A percentile compares a stretch with the other conserved stretches of the same genome.
phyloP scores from a whole-genome alignment of 2,113 vertebrate genomes.

The Tautogolabrus adspersus region DNA sequence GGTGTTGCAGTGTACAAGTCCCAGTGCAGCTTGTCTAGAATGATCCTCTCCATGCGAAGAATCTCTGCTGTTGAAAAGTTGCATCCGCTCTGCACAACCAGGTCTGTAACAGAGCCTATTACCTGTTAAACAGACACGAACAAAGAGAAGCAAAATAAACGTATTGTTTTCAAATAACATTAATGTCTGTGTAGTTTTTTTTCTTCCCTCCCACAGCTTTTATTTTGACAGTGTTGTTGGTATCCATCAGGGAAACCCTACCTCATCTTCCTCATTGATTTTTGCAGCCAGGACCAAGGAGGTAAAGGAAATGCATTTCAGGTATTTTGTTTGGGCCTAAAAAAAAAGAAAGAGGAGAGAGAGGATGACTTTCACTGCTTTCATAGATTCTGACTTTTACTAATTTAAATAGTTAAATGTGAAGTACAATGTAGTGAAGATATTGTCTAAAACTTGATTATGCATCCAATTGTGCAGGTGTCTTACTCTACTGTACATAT shows the following conservation, averaged over 20 bases:
- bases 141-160: slow-evolving; percentile 82
- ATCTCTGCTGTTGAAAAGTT: slow-evolving; percentile 88
- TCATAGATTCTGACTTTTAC: not conserved
- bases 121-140: slow-evolving; percentile 83
- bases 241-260: slow-evolving; percentile 30
- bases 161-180: slow-evolving; percentile 64
- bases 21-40: slow-evolving; percentile 89
- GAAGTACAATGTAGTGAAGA: too few relatives aligned
- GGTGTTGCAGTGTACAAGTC: slow-evolving; percentile 88
- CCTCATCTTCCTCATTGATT: slow-evolving; percentile 88
- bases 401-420: too few relatives aligned
- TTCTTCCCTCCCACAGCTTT: too few relatives aligned
- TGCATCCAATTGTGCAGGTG: too few relatives aligned
- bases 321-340: slow-evolving; percentile 85
- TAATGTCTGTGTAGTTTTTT: not conserved
- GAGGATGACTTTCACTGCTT: not conserved
- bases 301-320: slow-evolving; percentile 83
- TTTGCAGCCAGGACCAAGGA: slow-evolving; percentile 88
- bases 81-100: slow-evolving; percentile 86
- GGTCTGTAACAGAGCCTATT: slow-evolving; percentile 86
- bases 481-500: too few relatives aligned
- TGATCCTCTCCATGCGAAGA: slow-evolving; percentile 89
- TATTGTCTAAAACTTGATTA: too few relatives aligned
- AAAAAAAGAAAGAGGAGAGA: not conserved
- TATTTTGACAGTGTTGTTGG: not conserved